phyloP scores from a whole-genome alignment of 2,888 invertebrate genomes.

The Brachypterus glaber region DNA sequence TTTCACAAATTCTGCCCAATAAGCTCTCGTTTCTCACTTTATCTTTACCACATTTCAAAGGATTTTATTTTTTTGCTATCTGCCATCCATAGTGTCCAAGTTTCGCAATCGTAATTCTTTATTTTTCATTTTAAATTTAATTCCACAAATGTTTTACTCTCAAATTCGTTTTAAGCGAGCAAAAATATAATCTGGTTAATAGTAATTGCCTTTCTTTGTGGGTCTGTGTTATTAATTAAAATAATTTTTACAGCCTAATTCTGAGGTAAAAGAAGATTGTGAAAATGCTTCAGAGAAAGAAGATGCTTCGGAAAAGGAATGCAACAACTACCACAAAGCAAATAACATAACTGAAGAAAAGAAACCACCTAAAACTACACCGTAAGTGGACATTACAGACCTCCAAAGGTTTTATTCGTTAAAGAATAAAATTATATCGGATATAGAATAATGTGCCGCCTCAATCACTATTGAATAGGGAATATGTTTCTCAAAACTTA shows the following conservation, averaged over 20 bases:
- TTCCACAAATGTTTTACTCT: too few species aligned
- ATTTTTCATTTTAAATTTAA: too few species aligned
- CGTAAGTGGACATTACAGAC: constrained; percentile 43
- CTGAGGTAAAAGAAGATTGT: constrained; percentile 35
- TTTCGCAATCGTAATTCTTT: too few species aligned
- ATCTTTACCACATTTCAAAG: too few species aligned
- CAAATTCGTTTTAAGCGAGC: neutral
- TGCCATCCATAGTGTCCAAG: too few species aligned
- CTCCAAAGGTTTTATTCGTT: neutral
- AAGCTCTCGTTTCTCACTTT: too few species aligned
- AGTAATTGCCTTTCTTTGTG: constrained; percentile 1
- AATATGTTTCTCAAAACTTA: too few species aligned
- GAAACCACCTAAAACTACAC: constrained; percentile 50
- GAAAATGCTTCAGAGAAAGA: constrained; percentile 39
- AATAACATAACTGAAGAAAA: constrained; percentile 41
- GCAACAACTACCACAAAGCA: constrained; percentile 25
- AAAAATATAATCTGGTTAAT: neutral
- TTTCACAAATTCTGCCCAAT: too few species aligned
- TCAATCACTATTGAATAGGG: too few species aligned
- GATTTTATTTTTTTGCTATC: too few species aligned
- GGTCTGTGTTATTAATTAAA: neutral
- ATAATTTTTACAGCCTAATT: constrained; percentile 26
- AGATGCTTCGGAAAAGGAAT: constrained; percentile 38
- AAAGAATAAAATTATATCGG: too few species aligned
- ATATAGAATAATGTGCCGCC: too few species aligned